phyloP scores from a whole-genome alignment of 2,113 vertebrate genomes.

The Phalacrocorax carbo region DNA sequence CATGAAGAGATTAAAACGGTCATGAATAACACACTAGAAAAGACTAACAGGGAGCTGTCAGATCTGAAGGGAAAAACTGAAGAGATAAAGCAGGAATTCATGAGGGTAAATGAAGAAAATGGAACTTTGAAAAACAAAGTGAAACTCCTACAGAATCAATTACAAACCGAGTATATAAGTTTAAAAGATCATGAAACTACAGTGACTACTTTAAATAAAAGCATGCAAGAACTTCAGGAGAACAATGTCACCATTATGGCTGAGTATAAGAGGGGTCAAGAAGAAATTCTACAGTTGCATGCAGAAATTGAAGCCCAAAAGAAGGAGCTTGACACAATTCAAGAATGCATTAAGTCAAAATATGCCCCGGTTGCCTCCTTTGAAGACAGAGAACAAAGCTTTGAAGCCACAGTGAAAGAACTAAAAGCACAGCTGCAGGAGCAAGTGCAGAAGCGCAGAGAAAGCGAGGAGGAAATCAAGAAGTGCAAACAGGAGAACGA shows the following conservation, averaged over 20 bases:
- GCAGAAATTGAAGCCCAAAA: constrained; percentile 87
- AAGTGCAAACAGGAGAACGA: constrained; percentile 73
- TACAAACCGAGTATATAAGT: constrained; percentile 76
- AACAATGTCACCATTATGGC: neutral
- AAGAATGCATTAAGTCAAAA: constrained; percentile 87
- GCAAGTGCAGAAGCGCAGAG: constrained; percentile 63
- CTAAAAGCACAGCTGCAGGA: constrained; percentile 74
- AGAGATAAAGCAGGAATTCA: constrained; percentile 72
- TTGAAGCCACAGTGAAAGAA: constrained; percentile 72
- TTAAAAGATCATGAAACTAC: constrained; percentile 73
- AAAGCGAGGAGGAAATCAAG: constrained; percentile 65
- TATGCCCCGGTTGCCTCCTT: constrained; percentile 81
- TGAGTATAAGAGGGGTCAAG: constrained; percentile 68
- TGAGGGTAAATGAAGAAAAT: constrained; percentile 81
- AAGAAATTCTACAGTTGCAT: constrained; percentile 78
- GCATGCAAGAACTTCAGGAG: constrained; percentile 35
- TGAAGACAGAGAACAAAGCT: constrained; percentile 80
- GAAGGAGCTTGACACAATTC: constrained; percentile 89
- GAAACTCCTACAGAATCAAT: constrained; percentile 69
- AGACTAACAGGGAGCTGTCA: constrained; percentile 74
- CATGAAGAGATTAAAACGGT: constrained; percentile 77
- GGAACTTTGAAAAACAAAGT: constrained; percentile 76
- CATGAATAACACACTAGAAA: constrained; percentile 76
- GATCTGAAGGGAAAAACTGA: constrained; percentile 74
- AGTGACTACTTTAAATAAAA: constrained; percentile 43